Base-by-base conservation (phyloP, 1,140 invertebrate genomes). In the Zelostemma sp. region DNA sequence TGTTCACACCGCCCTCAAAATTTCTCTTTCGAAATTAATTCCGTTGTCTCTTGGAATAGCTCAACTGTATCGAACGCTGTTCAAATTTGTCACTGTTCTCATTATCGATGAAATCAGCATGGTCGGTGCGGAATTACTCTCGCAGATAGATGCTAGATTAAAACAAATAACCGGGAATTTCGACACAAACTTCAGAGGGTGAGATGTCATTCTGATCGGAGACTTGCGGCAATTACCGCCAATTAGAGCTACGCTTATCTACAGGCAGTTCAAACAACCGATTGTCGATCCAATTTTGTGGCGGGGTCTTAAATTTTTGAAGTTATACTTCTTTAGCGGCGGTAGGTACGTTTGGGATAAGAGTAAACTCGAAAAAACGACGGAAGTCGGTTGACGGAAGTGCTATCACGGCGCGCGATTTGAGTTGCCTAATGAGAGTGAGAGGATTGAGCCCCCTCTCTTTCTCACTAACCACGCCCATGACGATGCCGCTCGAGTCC, bases 21-120 rank as follows among this genome's bases (percentile, higher is more conserved):
- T 67, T 16, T 54, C 66, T 40, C 15, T 64, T 8, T 38, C 60
- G 9, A 59, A 66, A 55, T 50, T 35, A 73, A 3, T 4, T 4
- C 25, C 25, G 8, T 28, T 28, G 25, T 12, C 69, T 72, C 60
- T 33, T 77, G 67, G 66, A 38, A 40, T 68, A 6, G 28, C 46
- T 49, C 58, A 74, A 40, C 47, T 33, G 46, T 43, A 76, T 8
- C 3, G 11, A 25, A 54, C 14, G n/a, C 47, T 53, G 49, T 65
- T 74, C 3, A 51, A 19, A 17, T 43, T 74, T 55, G 35, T 76
- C 3, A 68, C 73, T 60, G 46, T 78, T 6, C 8, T 81, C 12
- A 79, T 82, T 6, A 77, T 82, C 31, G 78, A 82, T 69, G 79
- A 82, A 68, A 67, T 82, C 6, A 74, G 69, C 12, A 81, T 80